These are phyloP conservation scores for Thumatha senex DNA, from an alignment of 2,888 invertebrate genomes.

Conservation along the genomic window DNA sequence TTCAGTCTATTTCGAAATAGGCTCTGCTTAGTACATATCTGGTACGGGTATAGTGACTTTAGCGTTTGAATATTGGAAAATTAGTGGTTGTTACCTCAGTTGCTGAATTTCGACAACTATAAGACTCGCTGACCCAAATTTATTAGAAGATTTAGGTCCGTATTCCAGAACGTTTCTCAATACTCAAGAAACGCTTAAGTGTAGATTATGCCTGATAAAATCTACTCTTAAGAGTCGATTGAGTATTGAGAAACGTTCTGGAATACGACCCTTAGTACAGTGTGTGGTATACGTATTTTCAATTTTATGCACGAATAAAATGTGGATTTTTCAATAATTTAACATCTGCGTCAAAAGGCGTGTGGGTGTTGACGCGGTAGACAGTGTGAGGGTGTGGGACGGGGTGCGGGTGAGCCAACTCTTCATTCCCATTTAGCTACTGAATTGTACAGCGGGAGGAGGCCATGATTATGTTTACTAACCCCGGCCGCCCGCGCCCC, in stretches of 20 bases:
- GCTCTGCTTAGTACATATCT: conserved; percentile 12
- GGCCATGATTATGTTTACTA: conserved; percentile 80
- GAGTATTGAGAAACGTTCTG: no score
- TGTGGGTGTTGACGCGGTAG: conserved; percentile 64
- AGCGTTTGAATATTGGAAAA: neutral
- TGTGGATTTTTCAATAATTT: conserved; percentile 46
- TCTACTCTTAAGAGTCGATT: no score
- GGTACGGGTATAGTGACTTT: neutral
- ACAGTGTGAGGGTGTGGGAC: conserved; percentile 52
- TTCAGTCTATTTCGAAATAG: conserved; percentile 20
- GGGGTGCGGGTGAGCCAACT: conserved; percentile 62
- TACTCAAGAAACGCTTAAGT: no score
- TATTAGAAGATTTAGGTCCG: no score
- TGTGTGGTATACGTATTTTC: conserved; percentile 6
- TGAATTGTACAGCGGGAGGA: conserved; percentile 77
- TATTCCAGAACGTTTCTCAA: no score
- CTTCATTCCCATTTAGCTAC: conserved; percentile 80
- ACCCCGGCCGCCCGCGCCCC: conserved; percentile 66
- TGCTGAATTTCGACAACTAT: no score
- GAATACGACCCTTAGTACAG: no score
- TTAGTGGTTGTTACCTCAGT: no score
- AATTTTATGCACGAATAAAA: conserved; percentile 21
- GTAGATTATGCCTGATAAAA: no score
- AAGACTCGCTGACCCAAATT: no score
- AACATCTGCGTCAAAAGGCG: conserved; percentile 63